Percentiles rank a stretch among this genome's conserved stretches.
Conservation (phyloP, 2,888 invertebrate species). For the Diarsia brunnea region DNA sequence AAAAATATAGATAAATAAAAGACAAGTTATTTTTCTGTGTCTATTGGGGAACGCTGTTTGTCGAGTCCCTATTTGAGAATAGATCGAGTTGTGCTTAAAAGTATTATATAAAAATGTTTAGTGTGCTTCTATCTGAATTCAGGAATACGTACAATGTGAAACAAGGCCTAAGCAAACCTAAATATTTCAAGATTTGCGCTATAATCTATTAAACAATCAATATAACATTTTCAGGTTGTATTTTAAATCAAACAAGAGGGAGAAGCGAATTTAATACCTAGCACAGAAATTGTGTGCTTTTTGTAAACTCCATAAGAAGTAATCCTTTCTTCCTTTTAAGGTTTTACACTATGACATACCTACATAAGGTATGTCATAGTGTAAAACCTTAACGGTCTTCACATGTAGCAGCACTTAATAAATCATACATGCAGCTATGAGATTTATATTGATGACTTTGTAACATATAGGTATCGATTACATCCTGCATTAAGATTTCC, state of each 20-base stretch:
- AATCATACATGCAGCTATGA: background rate
- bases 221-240: background rate
- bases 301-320: background rate
- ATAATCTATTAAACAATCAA: background rate
- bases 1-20: too few species aligned
- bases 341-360: too few species aligned
- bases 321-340: too few species aligned
- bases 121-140: background rate
- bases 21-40: background rate
- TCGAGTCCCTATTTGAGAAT: background rate
- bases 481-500: conserved; percentile 56
- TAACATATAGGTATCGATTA: conserved; percentile 48
- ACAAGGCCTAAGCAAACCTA: background rate
- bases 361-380: background rate
- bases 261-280: background rate
- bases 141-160: background rate
- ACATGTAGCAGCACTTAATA: conserved; percentile 1
- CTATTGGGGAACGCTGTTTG: background rate
- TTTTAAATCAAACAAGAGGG: background rate
- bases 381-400: background rate
- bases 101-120: background rate
- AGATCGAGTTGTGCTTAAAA: background rate
- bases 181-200: background rate
- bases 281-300: background rate
- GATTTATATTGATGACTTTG: conserved; percentile 20